A percentile compares a stretch with the other conserved stretches of the same genome.
Evolutionary conservation across 2,888 invertebrate genomes (phyloP).

Genomic region (Clanis bilineata): DNA sequence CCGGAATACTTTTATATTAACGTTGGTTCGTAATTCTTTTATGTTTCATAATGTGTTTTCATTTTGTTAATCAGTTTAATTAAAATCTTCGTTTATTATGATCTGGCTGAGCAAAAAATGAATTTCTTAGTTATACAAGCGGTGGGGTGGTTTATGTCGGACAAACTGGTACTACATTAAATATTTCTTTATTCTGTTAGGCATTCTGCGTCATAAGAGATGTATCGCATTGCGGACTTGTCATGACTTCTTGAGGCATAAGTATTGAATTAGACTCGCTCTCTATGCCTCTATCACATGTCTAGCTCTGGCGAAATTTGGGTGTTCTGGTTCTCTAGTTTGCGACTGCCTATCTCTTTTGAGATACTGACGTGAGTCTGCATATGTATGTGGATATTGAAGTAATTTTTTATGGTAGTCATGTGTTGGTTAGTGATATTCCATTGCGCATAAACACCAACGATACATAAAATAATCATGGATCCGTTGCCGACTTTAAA

Average conservation of each 20-base stretch:
- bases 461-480: no score
- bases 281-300: no score
- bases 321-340: no score
- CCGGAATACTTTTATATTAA: neutral
- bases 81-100: constrained; percentile 18
- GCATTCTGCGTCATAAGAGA: neutral
- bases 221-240: neutral
- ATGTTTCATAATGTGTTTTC: neutral
- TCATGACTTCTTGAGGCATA: neutral
- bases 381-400: no score
- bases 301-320: no score
- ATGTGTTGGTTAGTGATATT: no score
- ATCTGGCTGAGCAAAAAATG: constrained; percentile 24
- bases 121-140: constrained; percentile 17
- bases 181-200: neutral
- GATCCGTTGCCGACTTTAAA: no score
- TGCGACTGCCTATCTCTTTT: no score
- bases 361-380: no score
- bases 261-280: neutral
- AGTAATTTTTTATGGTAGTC: no score
- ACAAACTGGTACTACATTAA: constrained; percentile 1
- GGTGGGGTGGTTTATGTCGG: neutral
- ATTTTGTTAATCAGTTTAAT: constrained; percentile 8
- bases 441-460: no score
- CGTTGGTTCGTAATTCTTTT: neutral